Base-by-base conservation (phyloP, 2,113 vertebrate genomes). In the Odobenus rosmarus region DNA sequence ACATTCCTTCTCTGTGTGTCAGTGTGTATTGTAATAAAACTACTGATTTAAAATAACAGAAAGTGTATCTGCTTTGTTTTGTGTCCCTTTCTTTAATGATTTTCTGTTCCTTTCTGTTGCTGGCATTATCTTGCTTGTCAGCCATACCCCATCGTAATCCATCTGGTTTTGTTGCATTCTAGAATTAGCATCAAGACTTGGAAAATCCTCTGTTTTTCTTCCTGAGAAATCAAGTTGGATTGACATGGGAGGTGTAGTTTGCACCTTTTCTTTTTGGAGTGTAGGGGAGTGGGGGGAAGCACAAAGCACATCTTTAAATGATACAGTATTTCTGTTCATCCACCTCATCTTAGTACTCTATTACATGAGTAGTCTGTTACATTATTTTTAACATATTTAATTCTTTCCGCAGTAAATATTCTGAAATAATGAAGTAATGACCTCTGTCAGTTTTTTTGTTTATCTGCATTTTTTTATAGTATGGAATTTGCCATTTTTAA, bases 11-110 rank as follows among this genome's bases (percentile, higher is more conserved):
- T 96, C 95, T 55, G 59, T 98, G 97, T 98, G 98, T 98, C 97
- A 61, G 72, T 97, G 97, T 96, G 59, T 98, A 98, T 98, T 99
- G 98, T 99, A 99, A 98, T 99, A 99, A 99, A 99, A 97, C 98
- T 97, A 97, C 76, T 98, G 97, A 97, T 98, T 98, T 98, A 98
- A 99, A 98, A 95, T 53, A 96, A 69, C 72, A 46, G 72, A 57
- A 59, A 28, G 33, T 91, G 85, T 96, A 83, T 55, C 90, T 96
- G 0, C 67, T 96, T 88, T 93, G 81, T 96, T 69, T 93, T 86
- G 36, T 97, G 10, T 83, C 96, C 90, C 83, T 26, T 86, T 49
- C 16, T 83, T 31, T 81, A 61, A n/a, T 53, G 62, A 36, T 59
- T 95, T 97, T 55, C 11, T 97, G n/a, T 82, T 82, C 97, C 89